Conservation (phyloP, 2,113 vertebrate genomes). For the Merops nubicus region DNA sequence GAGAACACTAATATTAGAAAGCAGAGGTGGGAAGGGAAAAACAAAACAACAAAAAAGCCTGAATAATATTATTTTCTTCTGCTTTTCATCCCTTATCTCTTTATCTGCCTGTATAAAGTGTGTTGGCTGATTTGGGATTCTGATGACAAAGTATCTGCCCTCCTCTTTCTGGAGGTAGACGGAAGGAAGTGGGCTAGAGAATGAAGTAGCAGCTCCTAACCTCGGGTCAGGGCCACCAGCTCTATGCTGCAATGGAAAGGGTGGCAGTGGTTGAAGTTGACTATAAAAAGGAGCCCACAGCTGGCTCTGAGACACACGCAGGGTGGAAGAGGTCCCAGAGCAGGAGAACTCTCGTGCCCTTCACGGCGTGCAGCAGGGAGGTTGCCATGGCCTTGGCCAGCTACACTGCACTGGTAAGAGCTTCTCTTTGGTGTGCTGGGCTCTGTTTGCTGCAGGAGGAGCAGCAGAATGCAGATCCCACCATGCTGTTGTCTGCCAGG, state of each 20-base stretch:
- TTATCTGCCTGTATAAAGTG: neutral
- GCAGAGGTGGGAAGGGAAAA: neutral
- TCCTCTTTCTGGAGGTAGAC: neutral
- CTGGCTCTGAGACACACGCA: neutral
- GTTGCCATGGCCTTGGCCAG: neutral
- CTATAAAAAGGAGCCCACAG: conserved; percentile 35
- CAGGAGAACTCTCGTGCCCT: neutral
- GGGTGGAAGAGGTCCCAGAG: neutral
- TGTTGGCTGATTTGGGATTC: neutral
- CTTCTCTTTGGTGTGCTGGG: neutral
- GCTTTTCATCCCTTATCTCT: neutral
- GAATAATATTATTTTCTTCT: neutral
- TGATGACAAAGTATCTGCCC: neutral
- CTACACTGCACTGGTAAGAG: neutral
- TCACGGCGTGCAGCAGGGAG: neutral
- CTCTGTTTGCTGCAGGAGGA: neutral
- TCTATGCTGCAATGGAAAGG: conserved; percentile 27
- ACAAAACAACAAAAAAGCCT: neutral
- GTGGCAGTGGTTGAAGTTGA: neutral
- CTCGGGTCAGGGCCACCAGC: neutral
- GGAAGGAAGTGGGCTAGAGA: conserved; percentile 57
- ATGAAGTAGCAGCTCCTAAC: neutral
- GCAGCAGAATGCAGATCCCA: neutral
- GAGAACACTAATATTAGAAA: neutral
- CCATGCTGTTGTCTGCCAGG: neutral